Conservation (phyloP, 2,113 vertebrate genomes). For the Sylvilagus bachmani region DNA sequence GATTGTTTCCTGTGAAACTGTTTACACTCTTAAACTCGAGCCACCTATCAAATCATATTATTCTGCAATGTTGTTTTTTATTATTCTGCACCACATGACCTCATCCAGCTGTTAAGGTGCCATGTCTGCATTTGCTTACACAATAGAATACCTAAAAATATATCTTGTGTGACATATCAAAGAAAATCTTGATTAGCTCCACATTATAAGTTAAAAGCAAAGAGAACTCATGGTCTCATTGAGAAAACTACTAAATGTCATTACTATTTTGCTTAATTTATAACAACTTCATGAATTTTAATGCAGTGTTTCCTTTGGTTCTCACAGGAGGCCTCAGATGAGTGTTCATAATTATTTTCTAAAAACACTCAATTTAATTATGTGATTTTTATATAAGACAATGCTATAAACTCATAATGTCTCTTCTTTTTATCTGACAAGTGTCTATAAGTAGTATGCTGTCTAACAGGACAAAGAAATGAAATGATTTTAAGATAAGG, state of each 20-base stretch:
- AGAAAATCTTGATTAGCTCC: slow-evolving; percentile 6
- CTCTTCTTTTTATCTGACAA: slow-evolving; percentile 78
- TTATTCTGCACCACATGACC: slow-evolving; percentile 26
- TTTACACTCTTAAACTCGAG: slow-evolving; percentile 26
- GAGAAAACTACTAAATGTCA: slow-evolving; percentile 57
- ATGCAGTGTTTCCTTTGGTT: slow-evolving; percentile 55
- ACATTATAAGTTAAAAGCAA: slow-evolving; percentile 54
- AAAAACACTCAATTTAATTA: slow-evolving; percentile 78
- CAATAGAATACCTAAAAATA: slow-evolving; percentile 29
- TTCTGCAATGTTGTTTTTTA: not conserved
- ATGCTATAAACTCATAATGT: slow-evolving; percentile 78
- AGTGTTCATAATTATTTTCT: slow-evolving; percentile 76
- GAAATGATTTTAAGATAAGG: slow-evolving; percentile 80
- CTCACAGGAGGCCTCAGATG: slow-evolving; percentile 53
- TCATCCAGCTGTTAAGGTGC: not conserved
- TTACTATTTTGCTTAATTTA: slow-evolving; percentile 70
- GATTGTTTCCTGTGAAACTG: not conserved
- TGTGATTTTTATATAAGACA: slow-evolving; percentile 82
- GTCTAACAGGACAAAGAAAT: slow-evolving; percentile 82
- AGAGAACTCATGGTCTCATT: slow-evolving; percentile 66
- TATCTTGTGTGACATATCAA: slow-evolving; percentile 22
- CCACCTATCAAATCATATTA: not conserved
- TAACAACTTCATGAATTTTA: slow-evolving; percentile 63
- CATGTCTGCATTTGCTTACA: not conserved
- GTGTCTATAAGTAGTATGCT: slow-evolving; percentile 77